phyloP scores from a whole-genome alignment of 2,797 vertebrate genomes.

The Melanotaenia pygmaea region DNA sequence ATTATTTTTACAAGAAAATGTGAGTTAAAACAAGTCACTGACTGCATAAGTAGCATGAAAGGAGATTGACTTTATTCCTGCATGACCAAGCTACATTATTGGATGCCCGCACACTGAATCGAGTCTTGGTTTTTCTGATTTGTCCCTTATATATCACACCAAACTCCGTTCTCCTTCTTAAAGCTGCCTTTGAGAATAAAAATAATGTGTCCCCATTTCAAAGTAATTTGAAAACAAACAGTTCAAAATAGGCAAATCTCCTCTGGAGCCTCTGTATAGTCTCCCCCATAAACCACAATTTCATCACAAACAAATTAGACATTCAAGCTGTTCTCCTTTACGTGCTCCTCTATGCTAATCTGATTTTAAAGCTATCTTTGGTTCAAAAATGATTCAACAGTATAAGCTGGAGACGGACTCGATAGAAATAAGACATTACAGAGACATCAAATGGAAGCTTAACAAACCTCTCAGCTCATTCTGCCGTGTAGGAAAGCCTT shows the following conservation, averaged over 20 bases:
- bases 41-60: constrained; percentile 4
- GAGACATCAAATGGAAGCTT: constrained; percentile 54
- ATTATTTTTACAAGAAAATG: too few relatives aligned
- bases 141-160: constrained; percentile 8
- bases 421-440: constrained; percentile 41
- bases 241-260: constrained; percentile 26
- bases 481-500: constrained; percentile 37
- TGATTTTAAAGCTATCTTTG: constrained; percentile 53
- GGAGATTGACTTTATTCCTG: neutral
- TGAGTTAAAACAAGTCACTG: neutral
- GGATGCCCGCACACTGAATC: constrained; percentile 7
- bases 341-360: constrained; percentile 37
- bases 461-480: constrained; percentile 48
- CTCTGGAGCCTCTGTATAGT: constrained; percentile 1
- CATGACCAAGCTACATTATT: constrained; percentile 27
- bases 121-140: neutral
- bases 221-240: constrained; percentile 25
- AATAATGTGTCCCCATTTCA: constrained; percentile 31
- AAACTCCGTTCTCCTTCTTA: constrained; percentile 27
- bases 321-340: constrained; percentile 24
- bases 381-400: constrained; percentile 52
- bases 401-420: constrained; percentile 36
- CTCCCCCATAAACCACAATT: constrained; percentile 22
- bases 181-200: constrained; percentile 11
- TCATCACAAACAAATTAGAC: constrained; percentile 42